These are phyloP conservation scores for Phacellophora camtschatica DNA, from an alignment of 30 jellyfish, hydroid and myxozoan species.

Conservation along the genomic window DNA sequence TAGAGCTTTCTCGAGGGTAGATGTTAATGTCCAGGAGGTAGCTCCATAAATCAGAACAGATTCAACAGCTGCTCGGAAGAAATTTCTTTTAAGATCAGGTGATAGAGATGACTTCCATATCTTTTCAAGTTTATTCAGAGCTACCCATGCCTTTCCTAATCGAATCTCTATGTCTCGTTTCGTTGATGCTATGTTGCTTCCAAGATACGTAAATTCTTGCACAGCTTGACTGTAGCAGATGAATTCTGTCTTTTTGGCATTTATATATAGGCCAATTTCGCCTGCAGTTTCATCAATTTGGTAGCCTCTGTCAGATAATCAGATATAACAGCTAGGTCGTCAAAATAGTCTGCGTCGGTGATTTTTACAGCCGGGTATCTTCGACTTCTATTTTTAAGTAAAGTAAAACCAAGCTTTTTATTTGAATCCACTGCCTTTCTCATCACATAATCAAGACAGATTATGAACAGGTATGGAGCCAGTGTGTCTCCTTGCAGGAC, in stretches of 20 bases:
- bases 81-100: background rate
- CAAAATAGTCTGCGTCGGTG: slow-evolving; percentile 48
- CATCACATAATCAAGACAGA: slow-evolving; percentile 40
- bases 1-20: background rate
- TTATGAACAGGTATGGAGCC: slow-evolving; percentile 32
- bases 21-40: slow-evolving; percentile 32
- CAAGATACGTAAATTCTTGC: no score
- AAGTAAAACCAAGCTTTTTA: slow-evolving; percentile 5
- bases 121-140: background rate
- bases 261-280: no score
- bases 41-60: slow-evolving; percentile 35
- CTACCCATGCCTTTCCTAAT: slow-evolving; percentile 1
- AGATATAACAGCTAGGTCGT: slow-evolving; percentile 26
- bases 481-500: slow-evolving; percentile 54
- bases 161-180: no score
- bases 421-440: slow-evolving; percentile 2
- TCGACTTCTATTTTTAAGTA: background rate
- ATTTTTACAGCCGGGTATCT: slow-evolving; percentile 32
- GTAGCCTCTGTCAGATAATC: background rate
- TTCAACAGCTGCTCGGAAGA: slow-evolving; percentile 9
- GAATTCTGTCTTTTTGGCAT: no score
- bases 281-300: no score
- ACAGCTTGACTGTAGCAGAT: no score
- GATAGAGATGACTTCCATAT: slow-evolving; percentile 3
- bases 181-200: no score